Evolutionary conservation across 2,888 invertebrate species (phyloP), one percentile per base, ranked within the genome.

Genomic region (Trachelus troglodyta): DNA sequence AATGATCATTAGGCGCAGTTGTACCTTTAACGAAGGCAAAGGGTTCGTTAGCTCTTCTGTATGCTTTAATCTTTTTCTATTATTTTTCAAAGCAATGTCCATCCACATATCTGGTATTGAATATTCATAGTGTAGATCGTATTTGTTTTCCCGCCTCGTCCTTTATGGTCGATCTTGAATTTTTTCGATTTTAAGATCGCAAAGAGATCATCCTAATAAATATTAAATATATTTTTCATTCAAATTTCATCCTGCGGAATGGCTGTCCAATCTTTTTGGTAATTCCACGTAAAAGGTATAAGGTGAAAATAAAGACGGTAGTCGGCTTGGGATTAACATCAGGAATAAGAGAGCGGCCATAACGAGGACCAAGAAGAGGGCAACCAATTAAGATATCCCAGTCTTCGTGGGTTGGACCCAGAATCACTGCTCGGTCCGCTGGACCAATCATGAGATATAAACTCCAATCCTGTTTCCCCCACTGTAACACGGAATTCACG

Each of bases 331-430:
- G 37, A 76, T 76, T 75, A 79, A 69, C 34, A 69, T 76, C 34
- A 37, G 69, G 69, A n/a, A 75, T 81, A 82, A 77, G 69, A 74
- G 81, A 80, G 83, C 83, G 80, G 83, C 83, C 85, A 85, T 85
- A 79, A 81, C 74, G 82, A 78, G 82, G 78, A 77, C 35, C 76
- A 77, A 77, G 82, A 71, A 76, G 79, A 79, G 82, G 84, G 83
- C 82, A 85, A 86, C 88, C 89, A 91, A 91, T 91, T 91, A 90
- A 91, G 91, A 91, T 89, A 89, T 91, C 88, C 84, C 83, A 37
- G 79, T 78, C 78, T 80, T 80, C 78, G 85, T 88, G 89, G 90
- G 90, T 80, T 74, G 88, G 81, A 81, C 90, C 85, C 76, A 81
- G 87, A 85, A 84, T 76, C 75, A 34, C 68, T 15, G 37, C 71